Base-by-base conservation (phyloP, 2,113 vertebrate species). In the Picathartes gymnocephalus region DNA sequence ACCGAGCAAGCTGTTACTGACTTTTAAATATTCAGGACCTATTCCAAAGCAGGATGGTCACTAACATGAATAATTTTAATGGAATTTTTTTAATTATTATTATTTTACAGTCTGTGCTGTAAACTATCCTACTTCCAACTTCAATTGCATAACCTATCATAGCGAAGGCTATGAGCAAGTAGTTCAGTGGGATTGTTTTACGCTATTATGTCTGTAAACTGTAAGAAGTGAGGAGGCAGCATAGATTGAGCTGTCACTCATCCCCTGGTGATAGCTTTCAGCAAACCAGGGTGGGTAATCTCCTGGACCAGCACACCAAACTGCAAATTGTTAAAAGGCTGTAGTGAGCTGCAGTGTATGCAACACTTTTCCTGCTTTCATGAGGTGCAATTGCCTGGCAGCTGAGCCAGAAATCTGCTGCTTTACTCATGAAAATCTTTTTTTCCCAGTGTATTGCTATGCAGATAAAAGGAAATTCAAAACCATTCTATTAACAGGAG, bases 391-490 rank as follows among this genome's bases (percentile, higher is more conserved):
- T 60, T 0, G 8, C 64, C 68, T 86, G 42, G 58, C 82, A 93
- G 72, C 42, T 44, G n/a, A 54, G 45, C 47, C 57, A 92, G 18
- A 88, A 90, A 86, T 90, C 68, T 96, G 64, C 54, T 44, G 62
- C 50, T 76, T 88, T 70, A 48, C 68, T 95, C 64, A 51, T 10
- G 20, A 94, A 83, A 92, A 71, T 78, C 4, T 60, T 91, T 48
- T 58, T 80, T 42, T 74, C 51, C 23, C 33, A n/a, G 21, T 73
- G 51, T 88, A 86, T 27, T 86, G 68, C 76, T 78, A 58, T n/a
- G 76, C 42, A 88, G 86, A 86, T 90, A 78, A 88, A 94, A 95
- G 84, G 58, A 76, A 83, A 88, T 73, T 70, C 71, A 95, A 83
- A 92, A 13, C 45, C 64, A 54, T 78, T 77, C 76, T 70, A 72